Conservation (phyloP, 2,113 vertebrate species). For the Todiramphus saurophagus region DNA sequence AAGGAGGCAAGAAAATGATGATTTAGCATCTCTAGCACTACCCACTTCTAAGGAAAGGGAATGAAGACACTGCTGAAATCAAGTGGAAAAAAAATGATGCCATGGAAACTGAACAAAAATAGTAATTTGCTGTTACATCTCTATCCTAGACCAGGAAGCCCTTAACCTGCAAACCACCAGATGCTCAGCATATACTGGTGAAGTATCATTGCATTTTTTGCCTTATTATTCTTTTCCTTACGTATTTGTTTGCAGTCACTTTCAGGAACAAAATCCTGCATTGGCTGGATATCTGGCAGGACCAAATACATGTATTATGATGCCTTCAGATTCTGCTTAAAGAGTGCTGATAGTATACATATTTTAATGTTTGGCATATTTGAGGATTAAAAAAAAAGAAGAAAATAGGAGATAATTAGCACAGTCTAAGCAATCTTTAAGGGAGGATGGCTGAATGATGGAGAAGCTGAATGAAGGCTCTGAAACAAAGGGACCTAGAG, state of each 20-base stretch:
- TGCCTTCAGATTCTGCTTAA: not conserved
- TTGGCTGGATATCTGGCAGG: not conserved
- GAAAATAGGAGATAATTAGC: not conserved
- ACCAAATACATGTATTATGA: not conserved
- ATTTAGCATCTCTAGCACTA: not conserved
- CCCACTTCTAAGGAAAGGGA: not conserved
- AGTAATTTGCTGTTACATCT: not conserved
- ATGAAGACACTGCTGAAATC: not conserved
- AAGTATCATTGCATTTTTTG: not conserved
- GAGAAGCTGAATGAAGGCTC: not conserved
- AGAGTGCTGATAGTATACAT: not conserved
- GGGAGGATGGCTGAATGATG: not conserved
- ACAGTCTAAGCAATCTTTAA: not conserved
- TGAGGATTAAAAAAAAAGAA: not conserved
- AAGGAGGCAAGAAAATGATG: not conserved
- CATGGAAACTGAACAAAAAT: slow-evolving; percentile 33
- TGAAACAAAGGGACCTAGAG: not conserved
- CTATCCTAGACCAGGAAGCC: not conserved
- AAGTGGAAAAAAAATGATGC: slow-evolving; percentile 3
- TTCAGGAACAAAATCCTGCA: not conserved
- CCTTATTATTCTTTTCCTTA: not conserved
- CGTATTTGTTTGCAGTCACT: not conserved
- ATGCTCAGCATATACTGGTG: not conserved
- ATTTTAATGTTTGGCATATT: not conserved
- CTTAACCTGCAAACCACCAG: slow-evolving; percentile 7